phyloP scores from a whole-genome alignment of 2,888 invertebrate species.

The Cephalotes varians region DNA sequence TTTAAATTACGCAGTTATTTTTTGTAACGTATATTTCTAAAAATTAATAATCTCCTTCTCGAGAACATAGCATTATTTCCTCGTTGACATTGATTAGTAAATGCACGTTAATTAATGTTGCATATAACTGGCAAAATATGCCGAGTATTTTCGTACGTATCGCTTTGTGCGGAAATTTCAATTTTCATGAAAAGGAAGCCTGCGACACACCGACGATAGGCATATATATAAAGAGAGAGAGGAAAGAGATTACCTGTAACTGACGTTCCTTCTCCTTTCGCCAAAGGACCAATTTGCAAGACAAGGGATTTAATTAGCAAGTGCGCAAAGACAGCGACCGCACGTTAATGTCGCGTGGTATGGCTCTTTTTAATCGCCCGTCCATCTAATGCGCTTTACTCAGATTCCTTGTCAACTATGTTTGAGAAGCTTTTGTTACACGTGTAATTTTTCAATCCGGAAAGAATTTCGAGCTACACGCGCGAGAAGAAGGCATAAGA shows the following conservation, averaged over 20 bases:
- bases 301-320: conserved; percentile 66
- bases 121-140: background rate
- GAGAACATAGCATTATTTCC: background rate
- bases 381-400: conserved; percentile 43
- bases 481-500: background rate
- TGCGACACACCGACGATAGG: conserved; percentile 53
- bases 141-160: background rate
- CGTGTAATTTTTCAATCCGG: background rate
- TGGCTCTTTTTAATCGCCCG: conserved; percentile 56
- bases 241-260: conserved; percentile 51
- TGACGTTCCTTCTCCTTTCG: conserved; percentile 61
- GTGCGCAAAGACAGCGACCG: conserved; percentile 44
- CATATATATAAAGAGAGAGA: conserved; percentile 9
- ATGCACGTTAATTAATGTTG: conserved; percentile 10
- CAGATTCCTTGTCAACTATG: background rate
- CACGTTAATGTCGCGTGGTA: conserved; percentile 26
- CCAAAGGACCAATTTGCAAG: conserved; percentile 64
- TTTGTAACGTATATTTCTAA: background rate
- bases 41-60: background rate
- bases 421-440: background rate
- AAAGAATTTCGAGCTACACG: background rate
- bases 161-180: conserved; percentile 36
- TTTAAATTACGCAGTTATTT: background rate
- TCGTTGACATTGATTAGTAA: background rate
- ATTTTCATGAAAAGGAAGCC: conserved; percentile 50